Base-by-base conservation (phyloP, 2,797 vertebrate genomes). In the Acomys russatus region DNA sequence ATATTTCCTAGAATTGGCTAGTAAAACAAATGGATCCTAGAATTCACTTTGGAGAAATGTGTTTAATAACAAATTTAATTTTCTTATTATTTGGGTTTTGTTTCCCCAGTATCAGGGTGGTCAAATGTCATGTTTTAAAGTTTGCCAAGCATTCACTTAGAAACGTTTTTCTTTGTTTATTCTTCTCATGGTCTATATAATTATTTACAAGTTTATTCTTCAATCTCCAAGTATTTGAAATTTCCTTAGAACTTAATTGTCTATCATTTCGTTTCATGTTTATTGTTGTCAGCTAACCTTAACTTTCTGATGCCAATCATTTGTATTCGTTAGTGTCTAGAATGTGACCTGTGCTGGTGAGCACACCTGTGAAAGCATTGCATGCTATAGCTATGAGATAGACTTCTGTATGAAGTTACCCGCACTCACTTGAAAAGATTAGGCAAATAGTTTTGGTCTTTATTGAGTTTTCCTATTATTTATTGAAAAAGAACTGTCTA, bases 361-460 rank as follows among this genome's bases (percentile, higher is more conserved):
- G 28, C 2, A 18, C 38, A 49, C 49, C n/a, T 85, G 71, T 15
- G 25, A 70, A 94, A 77, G 6, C 9, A 64, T 11, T 28, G 8
- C 15, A 12, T 0, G 1, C 14, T 54, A 3, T 44, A 28, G 22
- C 28, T 44, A 23, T 74, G 4, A n/a, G 20, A 49, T 38, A 2
- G 14, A 22, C 30, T 9, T 9, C 9, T 18, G 9, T 70, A 12
- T 77, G 54, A 51, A 85, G 51, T 30, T 78, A 70, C 2, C 15
- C 35, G 64, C 44, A 49, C 9, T 22, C 49, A 30, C 77, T 79
- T 71, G 33, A n/a, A 33, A 54, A 33, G 38, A 54, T 84, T 38
- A 54, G 17, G 44, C 25, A 54, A 14, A 64, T 30, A 2, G 22
- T 28, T 56, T 78, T 70, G 61, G 22, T 18, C 4, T 91, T 73